A percentile compares a stretch with the other conserved stretches of the same genome.
Evolutionary conservation across 2,113 vertebrate species (phyloP).

Genomic region (Penelope pileata): DNA sequence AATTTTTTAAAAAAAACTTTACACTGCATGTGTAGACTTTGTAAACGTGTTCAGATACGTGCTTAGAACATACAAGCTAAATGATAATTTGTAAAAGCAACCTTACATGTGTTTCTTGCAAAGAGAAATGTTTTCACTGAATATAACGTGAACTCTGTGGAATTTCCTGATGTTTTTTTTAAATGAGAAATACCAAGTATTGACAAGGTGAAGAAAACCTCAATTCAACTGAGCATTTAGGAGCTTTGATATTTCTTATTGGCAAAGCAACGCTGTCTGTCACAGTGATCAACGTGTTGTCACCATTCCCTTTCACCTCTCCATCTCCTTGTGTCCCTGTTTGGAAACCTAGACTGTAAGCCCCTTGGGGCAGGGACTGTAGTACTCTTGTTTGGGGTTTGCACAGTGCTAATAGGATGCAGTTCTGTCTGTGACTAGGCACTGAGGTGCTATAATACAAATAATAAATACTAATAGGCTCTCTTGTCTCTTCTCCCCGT

Average conservation of each 20-base stretch:
- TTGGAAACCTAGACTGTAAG: constrained; percentile 34
- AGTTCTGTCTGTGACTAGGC: constrained; percentile 23
- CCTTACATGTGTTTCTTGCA: background rate
- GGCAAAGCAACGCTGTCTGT: background rate
- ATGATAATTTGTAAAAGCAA: background rate
- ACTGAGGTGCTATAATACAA: constrained; percentile 46
- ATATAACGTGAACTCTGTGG: background rate
- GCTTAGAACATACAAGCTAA: background rate
- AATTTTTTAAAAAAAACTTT: background rate
- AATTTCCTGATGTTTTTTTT: background rate
- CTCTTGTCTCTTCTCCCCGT: background rate
- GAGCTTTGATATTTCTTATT: background rate
- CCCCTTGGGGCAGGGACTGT: constrained; percentile 21
- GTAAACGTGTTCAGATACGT: background rate
- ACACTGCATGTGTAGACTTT: constrained; percentile 6
- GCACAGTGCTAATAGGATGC: constrained; percentile 26
- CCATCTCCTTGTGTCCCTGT: background rate
- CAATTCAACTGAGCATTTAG: background rate
- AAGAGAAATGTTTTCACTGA: constrained; percentile 31
- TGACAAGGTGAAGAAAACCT: background rate
- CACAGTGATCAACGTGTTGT: background rate
- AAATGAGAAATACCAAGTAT: background rate
- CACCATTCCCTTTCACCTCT: background rate
- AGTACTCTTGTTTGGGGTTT: constrained; percentile 3
- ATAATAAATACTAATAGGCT: constrained; percentile 61